Percentiles rank a stretch among this genome's conserved stretches.
phyloP scores from a whole-genome alignment of 2,888 invertebrate species.

The Oxyscelio sp. region DNA sequence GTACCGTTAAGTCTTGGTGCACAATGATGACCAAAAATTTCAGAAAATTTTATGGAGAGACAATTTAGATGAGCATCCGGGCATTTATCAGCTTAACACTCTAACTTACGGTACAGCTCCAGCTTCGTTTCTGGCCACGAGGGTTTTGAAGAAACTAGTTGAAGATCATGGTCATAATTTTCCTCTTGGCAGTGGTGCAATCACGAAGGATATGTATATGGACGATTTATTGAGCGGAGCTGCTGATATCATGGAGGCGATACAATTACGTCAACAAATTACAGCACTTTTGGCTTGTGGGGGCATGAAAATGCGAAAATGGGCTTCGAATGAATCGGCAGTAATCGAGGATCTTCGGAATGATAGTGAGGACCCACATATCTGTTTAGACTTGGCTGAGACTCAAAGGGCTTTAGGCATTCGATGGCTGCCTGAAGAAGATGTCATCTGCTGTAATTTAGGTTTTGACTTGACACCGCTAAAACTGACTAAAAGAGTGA shows the following conservation, averaged over 20 bases:
- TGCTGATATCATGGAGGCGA: background rate
- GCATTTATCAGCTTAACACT: constrained; percentile 18
- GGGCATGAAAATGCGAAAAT: constrained; percentile 25
- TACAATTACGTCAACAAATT: background rate
- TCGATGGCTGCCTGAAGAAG: background rate
- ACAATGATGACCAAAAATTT: constrained; percentile 37
- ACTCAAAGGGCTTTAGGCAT: constrained; percentile 11
- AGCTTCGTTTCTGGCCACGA: constrained; percentile 26
- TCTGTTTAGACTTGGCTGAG: constrained; percentile 1
- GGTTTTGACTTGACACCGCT: too few species aligned
- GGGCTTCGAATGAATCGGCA: constrained; percentile 9
- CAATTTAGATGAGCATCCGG: background rate
- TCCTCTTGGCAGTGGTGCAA: constrained; percentile 4
- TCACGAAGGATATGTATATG: constrained; percentile 26
- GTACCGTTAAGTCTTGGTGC: constrained; percentile 38
- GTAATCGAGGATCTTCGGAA: background rate
- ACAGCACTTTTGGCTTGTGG: background rate
- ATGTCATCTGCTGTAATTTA: background rate
- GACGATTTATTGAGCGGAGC: constrained; percentile 35
- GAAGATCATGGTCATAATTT: constrained; percentile 5
- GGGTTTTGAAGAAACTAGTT: constrained; percentile 15
- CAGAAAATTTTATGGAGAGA: constrained; percentile 38
- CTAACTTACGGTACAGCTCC: constrained; percentile 29
- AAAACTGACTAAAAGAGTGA: constrained; percentile 3
- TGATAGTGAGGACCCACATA: background rate